A percentile compares a stretch with the other conserved stretches of the same genome.
These are phyloP conservation scores for Ruditapes philippinarum DNA, from an alignment of 1,140 invertebrate genomes.

Conservation along the genomic window DNA sequence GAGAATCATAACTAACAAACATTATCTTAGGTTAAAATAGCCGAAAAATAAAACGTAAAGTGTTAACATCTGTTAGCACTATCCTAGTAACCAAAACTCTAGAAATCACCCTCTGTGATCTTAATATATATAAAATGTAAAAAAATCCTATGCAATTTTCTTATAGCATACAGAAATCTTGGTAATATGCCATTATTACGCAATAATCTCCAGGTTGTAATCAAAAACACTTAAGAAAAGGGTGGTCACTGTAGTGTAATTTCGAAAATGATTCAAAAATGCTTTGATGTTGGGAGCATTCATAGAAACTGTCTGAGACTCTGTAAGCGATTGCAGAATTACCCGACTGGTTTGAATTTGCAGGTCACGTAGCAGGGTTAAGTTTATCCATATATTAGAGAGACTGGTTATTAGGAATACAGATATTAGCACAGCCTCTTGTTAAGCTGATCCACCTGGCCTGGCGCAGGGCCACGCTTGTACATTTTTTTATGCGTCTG, in stretches of 20 bases:
- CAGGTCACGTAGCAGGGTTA: conserved; percentile 55
- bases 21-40: conserved; percentile 34
- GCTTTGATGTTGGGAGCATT: conserved; percentile 57
- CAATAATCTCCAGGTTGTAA: conserved; percentile 53
- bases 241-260: conserved; percentile 58
- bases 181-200: conserved; percentile 60
- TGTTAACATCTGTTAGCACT: conserved; percentile 37
- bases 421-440: conserved; percentile 4
- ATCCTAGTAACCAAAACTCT: conserved; percentile 16
- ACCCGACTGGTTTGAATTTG: conserved; percentile 60
- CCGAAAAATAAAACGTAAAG: conserved; percentile 33
- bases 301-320: conserved; percentile 49
- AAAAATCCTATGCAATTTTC: conserved; percentile 43
- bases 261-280: conserved; percentile 45
- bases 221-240: conserved; percentile 51
- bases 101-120: conserved; percentile 52
- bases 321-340: conserved; percentile 42
- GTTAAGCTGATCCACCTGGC: conserved; percentile 61
- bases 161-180: conserved; percentile 20
- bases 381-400: conserved; percentile 41
- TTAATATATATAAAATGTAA: conserved; percentile 53
- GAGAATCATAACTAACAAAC: conserved; percentile 23
- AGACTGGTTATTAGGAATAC: conserved; percentile 37
- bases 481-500: conserved; percentile 24
- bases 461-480: conserved; percentile 58